A percentile compares a stretch with the other conserved stretches of the same genome.
Evolutionary conservation across 2,113 vertebrate species (phyloP).

Genomic region (Lucifuga dentata): DNA sequence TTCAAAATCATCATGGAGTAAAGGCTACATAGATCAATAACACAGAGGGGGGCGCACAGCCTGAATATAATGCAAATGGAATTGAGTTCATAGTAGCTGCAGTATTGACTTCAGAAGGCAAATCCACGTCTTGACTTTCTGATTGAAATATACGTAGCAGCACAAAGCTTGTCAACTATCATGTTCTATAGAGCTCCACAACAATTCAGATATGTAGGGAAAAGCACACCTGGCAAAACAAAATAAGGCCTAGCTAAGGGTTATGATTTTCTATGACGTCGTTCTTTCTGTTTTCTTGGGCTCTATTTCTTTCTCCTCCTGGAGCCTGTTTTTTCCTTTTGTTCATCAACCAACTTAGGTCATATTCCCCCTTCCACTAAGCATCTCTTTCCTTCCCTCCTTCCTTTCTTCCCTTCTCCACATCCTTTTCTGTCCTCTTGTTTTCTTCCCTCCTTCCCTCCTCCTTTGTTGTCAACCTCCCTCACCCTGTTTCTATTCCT

Average conservation of each 20-base stretch:
- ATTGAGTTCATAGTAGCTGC: constrained; percentile 45
- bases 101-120: constrained; percentile 50
- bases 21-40: constrained; percentile 49
- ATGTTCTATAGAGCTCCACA: constrained; percentile 47
- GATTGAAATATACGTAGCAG: constrained; percentile 38
- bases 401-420: constrained; percentile 7
- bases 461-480: constrained; percentile 29
- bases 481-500: constrained; percentile 30
- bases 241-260: constrained; percentile 6
- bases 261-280: constrained; percentile 31
- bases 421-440: constrained; percentile 34
- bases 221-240: constrained; percentile 19
- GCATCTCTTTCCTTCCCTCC: background rate
- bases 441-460: constrained; percentile 37
- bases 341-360: constrained; percentile 34
- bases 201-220: constrained; percentile 8
- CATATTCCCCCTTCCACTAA: constrained; percentile 25
- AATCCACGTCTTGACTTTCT: constrained; percentile 54
- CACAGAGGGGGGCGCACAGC: constrained; percentile 23
- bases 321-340: constrained; percentile 18
- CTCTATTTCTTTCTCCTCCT: background rate
- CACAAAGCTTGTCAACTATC: constrained; percentile 13
- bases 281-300: background rate
- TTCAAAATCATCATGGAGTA: constrained; percentile 30
- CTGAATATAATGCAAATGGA: constrained; percentile 43